Base-by-base conservation (phyloP, 2,113 vertebrate genomes). In the Bubo scandiacus region DNA sequence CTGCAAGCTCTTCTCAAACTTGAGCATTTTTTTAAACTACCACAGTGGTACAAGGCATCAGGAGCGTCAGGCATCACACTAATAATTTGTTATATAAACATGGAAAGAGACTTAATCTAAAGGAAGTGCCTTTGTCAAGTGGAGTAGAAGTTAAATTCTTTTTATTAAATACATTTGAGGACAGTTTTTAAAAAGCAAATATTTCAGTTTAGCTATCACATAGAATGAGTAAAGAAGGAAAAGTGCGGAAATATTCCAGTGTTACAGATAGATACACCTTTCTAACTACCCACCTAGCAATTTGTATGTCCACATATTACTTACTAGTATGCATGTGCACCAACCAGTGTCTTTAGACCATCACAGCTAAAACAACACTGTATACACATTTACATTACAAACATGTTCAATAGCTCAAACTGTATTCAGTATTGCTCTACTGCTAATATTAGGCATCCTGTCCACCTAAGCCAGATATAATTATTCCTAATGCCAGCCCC, bases 401-500 rank as follows among this genome's bases (percentile, higher is more conserved):
- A 36, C 8, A 43, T 3, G 5, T 47, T 71, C 57, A 89, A 30
- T 5, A 79, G n/a, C 51, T 92, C 65, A 67, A 74, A 58, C 40
- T 57, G 40, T 29, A 67, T 75, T 68, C 52, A 57, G 49, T 91
- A 65, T 32, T 82, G 52, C 55, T 74, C 83, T 66, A 26, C 12
- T 34, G 29, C 87, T 95, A 97, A 85, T 54, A 72, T 85, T 94
- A 94, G 91, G 72, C 25, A 87, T 51, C 26, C 58, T 65, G 73
- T 42, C 81, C 89, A 94, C 23, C 78, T 90, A 91, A 95, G 78
- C 84, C 78, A 94, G 58, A 75, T 57, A 77, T 30, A 96, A 94
- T 54, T 79, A 87, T 68, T 90, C 84, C 45, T 94, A 96, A 91
- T 82, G 81, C 62, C 36, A 83, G 47, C 30, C 38, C 32, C 51